Evolutionary conservation across 1,140 invertebrate species (phyloP).

Genomic region (Diachasmimorpha longicaudata): DNA sequence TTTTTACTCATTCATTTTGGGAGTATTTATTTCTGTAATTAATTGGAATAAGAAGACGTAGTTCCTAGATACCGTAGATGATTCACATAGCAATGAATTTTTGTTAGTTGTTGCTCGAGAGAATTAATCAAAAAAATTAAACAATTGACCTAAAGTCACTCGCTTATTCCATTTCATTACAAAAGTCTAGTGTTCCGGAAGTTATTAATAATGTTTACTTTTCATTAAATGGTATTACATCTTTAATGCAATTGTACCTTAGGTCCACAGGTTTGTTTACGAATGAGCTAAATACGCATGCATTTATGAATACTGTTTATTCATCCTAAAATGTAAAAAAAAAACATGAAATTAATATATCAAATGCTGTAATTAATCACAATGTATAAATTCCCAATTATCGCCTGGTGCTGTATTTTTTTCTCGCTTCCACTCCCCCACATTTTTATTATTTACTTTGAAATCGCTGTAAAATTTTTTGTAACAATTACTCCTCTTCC

Average conservation of each 20-base stretch:
- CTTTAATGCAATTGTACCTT: neutral
- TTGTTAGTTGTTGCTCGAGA: too few relatives aligned
- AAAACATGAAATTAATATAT: neutral
- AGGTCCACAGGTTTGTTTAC: neutral
- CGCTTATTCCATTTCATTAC: neutral
- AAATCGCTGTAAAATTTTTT: neutral
- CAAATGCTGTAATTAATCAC: conserved; percentile 7
- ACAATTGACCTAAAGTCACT: too few relatives aligned
- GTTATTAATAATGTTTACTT: neutral
- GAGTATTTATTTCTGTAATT: neutral
- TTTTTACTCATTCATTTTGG: neutral
- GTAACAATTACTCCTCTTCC: neutral
- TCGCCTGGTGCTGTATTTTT: neutral
- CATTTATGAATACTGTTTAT: neutral
- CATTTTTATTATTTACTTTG: neutral
- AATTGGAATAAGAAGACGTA: neutral
- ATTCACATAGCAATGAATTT: too few relatives aligned
- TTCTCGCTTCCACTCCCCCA: neutral
- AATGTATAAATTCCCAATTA: neutral
- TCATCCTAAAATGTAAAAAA: neutral
- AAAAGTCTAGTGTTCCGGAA: neutral
- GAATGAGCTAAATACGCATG: conserved; percentile 1
- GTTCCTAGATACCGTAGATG: too few relatives aligned
- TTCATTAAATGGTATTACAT: neutral
- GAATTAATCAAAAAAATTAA: too few relatives aligned